Percentiles rank a stretch among this genome's conserved stretches.
phyloP scores from a whole-genome alignment of 1,140 invertebrate genomes.

The Tetramorium simillimum region DNA sequence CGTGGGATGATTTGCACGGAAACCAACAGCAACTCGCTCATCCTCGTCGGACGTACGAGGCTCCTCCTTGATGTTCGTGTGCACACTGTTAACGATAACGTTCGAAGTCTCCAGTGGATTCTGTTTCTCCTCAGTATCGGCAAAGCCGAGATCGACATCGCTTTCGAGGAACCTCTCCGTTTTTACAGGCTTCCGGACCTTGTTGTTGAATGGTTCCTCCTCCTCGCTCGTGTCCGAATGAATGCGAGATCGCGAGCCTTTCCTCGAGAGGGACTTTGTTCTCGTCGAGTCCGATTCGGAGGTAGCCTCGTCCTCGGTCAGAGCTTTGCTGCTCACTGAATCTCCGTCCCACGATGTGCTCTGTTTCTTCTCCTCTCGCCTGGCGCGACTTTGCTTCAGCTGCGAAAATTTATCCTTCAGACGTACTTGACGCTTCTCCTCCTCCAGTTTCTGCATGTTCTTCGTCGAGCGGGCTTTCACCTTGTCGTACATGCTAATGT shows the following conservation, averaged over 20 bases:
- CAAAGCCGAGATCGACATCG: constrained; percentile 86
- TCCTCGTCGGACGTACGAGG: constrained; percentile 83
- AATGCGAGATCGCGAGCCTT: constrained; percentile 86
- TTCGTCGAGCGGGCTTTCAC: constrained; percentile 97
- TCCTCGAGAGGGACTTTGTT: constrained; percentile 83
- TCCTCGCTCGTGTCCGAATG: constrained; percentile 88
- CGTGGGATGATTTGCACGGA: constrained; percentile 76
- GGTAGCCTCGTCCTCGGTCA: constrained; percentile 83
- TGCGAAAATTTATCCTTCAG: constrained; percentile 96
- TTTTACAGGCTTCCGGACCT: constrained; percentile 81
- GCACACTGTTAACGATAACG: constrained; percentile 77
- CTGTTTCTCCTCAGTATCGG: constrained; percentile 85
- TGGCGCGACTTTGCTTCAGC: constrained; percentile 94
- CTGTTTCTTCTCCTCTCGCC: constrained; percentile 94
- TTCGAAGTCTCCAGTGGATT: constrained; percentile 76
- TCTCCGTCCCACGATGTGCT: constrained; percentile 95
- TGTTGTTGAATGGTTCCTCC: constrained; percentile 84
- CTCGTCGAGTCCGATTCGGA: constrained; percentile 84
- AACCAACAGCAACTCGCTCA: constrained; percentile 77
- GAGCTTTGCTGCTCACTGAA: constrained; percentile 88
- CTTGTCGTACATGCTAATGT: constrained; percentile 99
- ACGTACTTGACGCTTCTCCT: constrained; percentile 91
- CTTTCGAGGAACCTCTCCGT: constrained; percentile 85
- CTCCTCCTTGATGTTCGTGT: constrained; percentile 81
- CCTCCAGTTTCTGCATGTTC: constrained; percentile 96